Percentiles rank a stretch among this genome's conserved stretches.
These are phyloP conservation scores for Palythoa caribaeorum DNA, from an alignment of 92 coral and sea anemone genomes.

Conservation along the genomic window DNA sequence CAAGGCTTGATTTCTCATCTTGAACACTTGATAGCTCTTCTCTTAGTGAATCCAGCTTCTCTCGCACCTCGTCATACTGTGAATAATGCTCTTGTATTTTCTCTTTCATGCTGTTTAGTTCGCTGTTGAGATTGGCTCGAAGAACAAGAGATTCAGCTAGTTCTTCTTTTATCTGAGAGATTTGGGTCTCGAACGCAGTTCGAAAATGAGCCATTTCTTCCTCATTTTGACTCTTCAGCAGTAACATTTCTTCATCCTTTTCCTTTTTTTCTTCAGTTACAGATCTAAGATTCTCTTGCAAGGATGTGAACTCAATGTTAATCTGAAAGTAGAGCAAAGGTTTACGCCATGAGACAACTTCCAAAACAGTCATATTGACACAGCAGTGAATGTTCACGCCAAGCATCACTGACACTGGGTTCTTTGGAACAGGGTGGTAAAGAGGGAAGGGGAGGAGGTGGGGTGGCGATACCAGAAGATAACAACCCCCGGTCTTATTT, in stretches of 20 bases:
- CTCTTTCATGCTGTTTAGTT: conserved; percentile 48
- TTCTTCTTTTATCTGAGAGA: conserved; percentile 56
- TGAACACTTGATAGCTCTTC: conserved; percentile 68
- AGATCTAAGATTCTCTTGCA: conserved; percentile 19
- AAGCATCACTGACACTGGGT: no score
- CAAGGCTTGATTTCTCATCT: conserved; percentile 71
- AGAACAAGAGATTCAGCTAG: conserved; percentile 47
- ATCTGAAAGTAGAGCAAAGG: conserved; percentile 7
- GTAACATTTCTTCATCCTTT: conserved; percentile 8
- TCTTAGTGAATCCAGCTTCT: conserved; percentile 50
- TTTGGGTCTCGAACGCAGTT: conserved; percentile 45
- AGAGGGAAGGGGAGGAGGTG: no score
- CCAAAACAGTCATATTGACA: no score
- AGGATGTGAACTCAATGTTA: conserved; percentile 37
- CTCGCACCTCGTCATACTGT: conserved; percentile 50
- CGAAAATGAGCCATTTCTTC: conserved; percentile 20
- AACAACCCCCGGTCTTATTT: no score
- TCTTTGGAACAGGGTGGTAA: no score
- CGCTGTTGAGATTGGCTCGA: conserved; percentile 44
- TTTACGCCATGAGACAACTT: neutral
- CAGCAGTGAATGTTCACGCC: no score
- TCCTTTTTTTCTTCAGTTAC: conserved; percentile 36
- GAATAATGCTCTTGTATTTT: conserved; percentile 66
- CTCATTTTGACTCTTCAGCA: conserved; percentile 27
- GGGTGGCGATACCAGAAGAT: no score